Evolutionary conservation across 2,888 invertebrate genomes (phyloP).

Genomic region (Boloria euphrosyne): DNA sequence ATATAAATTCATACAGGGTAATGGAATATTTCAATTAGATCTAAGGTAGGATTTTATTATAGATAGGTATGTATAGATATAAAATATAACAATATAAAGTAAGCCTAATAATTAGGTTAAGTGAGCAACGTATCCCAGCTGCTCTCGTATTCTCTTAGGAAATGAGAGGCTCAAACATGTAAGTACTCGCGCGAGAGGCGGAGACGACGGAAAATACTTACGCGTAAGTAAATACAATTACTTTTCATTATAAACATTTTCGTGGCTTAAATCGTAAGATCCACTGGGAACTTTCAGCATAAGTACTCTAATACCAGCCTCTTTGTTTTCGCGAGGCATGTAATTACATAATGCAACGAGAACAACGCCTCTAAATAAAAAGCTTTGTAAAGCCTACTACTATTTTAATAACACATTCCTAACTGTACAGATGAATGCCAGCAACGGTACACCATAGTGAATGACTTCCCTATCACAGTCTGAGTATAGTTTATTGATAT

Average conservation of each 20-base stretch:
- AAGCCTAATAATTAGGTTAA: constrained; percentile 20
- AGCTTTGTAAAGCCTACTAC: not conserved
- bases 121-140: constrained; percentile 15
- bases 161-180: constrained; percentile 18
- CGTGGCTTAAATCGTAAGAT: not conserved
- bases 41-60: not conserved
- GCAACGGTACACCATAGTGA: no score
- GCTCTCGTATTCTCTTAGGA: constrained; percentile 18
- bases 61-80: not conserved
- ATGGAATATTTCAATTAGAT: no score
- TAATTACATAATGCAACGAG: constrained; percentile 22
- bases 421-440: constrained; percentile 19
- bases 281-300: not conserved
- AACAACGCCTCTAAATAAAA: not conserved
- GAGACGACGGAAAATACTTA: constrained; percentile 16
- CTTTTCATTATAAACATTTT: constrained; percentile 2
- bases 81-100: constrained; percentile 10
- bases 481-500: no score
- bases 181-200: constrained; percentile 8
- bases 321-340: constrained; percentile 9
- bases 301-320: not conserved
- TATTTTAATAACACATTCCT: not conserved
- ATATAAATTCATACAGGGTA: no score
- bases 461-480: no score
- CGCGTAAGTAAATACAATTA: constrained; percentile 14